Evolutionary conservation across 2,888 invertebrate species (phyloP).

Genomic region (Heliconius cydno): DNA sequence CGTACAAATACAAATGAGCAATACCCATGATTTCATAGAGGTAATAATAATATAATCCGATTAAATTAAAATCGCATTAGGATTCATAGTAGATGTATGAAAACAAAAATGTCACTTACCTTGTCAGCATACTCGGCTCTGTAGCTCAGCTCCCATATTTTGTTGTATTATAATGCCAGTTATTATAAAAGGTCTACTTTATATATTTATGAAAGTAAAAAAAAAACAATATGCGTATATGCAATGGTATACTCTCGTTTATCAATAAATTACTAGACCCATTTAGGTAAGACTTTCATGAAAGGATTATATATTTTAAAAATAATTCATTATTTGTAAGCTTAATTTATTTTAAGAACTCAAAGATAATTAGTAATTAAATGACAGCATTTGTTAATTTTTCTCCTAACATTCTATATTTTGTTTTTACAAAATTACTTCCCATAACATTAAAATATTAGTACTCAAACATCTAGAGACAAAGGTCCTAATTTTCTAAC

Average conservation of each 20-base stretch:
- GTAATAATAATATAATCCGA: conserved; percentile 8
- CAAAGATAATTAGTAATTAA: too few relatives aligned
- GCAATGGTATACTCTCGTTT: background rate
- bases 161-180: background rate
- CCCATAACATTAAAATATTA: too few relatives aligned
- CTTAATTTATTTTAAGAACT: background rate
- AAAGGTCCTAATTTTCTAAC: too few relatives aligned
- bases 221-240: too few relatives aligned
- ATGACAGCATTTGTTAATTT: too few relatives aligned
- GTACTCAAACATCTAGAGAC: too few relatives aligned
- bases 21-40: conserved; percentile 32
- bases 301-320: background rate
- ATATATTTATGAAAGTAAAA: background rate
- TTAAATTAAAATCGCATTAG: conserved; percentile 27
- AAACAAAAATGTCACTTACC: conserved; percentile 38
- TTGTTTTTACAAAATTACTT: too few relatives aligned
- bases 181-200: conserved; percentile 1
- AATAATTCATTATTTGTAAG: background rate
- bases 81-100: conserved; percentile 33
- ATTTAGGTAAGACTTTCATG: background rate
- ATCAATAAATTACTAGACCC: background rate
- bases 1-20: background rate
- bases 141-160: conserved; percentile 1
- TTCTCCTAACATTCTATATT: too few relatives aligned
- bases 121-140: conserved; percentile 29